Conservation (phyloP, 2,113 vertebrate genomes). For the Lichenostomus cassidix region DNA sequence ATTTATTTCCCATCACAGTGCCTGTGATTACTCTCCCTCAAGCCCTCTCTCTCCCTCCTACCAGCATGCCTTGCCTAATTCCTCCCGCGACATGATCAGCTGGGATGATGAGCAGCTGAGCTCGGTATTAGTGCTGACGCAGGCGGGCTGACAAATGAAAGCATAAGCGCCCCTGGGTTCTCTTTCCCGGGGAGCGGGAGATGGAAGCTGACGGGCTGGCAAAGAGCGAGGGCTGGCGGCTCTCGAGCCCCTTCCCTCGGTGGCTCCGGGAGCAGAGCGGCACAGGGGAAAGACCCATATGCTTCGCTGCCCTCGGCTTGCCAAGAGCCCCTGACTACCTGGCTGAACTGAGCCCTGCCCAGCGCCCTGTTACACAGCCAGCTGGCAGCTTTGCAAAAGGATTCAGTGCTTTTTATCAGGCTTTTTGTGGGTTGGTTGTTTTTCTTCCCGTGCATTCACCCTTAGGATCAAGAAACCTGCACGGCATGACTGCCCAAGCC, state of each 20-base stretch:
- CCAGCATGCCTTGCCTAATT: constrained; percentile 30
- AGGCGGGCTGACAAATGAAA: background rate
- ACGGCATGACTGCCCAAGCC: accelerated
- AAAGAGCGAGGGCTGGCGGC: background rate
- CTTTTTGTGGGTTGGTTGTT: background rate
- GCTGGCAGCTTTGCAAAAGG: background rate
- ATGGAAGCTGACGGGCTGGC: background rate
- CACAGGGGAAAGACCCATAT: background rate
- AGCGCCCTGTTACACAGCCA: background rate
- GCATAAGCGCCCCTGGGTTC: background rate
- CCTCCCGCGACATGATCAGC: constrained; percentile 25
- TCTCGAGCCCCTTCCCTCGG: background rate
- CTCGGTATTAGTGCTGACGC: constrained; percentile 28
- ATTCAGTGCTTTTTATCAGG: background rate
- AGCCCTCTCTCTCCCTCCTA: background rate
- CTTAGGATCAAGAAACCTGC: background rate
- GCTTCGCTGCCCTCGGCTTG: background rate
- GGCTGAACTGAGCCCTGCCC: background rate
- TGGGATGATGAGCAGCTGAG: background rate
- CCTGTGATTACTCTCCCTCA: constrained; percentile 22
- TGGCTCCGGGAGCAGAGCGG: accelerated
- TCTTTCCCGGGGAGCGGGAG: background rate
- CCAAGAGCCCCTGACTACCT: background rate
- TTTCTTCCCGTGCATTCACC: background rate
- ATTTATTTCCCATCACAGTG: constrained; percentile 16